Evolutionary conservation across 2,113 vertebrate genomes (phyloP).

Genomic region (Pogona vitticeps): DNA sequence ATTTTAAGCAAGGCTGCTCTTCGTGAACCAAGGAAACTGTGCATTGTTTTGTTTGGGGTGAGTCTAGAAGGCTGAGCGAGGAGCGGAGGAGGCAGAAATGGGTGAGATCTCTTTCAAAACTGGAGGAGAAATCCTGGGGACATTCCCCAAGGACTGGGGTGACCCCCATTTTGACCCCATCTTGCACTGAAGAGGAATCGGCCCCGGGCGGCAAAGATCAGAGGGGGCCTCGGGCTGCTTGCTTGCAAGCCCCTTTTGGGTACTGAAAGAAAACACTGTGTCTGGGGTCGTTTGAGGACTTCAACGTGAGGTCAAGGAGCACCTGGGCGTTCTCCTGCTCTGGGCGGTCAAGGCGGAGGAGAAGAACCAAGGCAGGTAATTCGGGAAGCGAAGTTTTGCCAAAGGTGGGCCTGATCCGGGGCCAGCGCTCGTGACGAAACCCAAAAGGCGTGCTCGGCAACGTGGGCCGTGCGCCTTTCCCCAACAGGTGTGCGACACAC

Average conservation of each 20-base stretch:
- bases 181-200: neutral
- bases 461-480: neutral
- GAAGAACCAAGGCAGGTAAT: neutral
- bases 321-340: fast-evolving
- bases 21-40: neutral
- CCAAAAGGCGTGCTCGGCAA: fast-evolving
- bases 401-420: neutral
- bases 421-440: neutral
- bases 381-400: neutral
- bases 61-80: neutral
- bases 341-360: too few species aligned
- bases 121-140: too few species aligned
- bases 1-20: neutral
- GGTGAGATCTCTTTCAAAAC: neutral
- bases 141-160: neutral
- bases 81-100: neutral
- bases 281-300: neutral
- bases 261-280: neutral
- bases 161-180: neutral
- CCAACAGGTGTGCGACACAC: neutral
- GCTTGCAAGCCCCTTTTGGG: fast-evolving
- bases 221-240: neutral
- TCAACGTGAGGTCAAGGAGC: neutral
- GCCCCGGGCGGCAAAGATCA: neutral
- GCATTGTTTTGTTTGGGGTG: neutral